A percentile compares a stretch with the other conserved stretches of the same genome.
These are phyloP conservation scores for Drosophila peninsularis DNA, from an alignment of 2,888 invertebrate species.

Conservation along the genomic window DNA sequence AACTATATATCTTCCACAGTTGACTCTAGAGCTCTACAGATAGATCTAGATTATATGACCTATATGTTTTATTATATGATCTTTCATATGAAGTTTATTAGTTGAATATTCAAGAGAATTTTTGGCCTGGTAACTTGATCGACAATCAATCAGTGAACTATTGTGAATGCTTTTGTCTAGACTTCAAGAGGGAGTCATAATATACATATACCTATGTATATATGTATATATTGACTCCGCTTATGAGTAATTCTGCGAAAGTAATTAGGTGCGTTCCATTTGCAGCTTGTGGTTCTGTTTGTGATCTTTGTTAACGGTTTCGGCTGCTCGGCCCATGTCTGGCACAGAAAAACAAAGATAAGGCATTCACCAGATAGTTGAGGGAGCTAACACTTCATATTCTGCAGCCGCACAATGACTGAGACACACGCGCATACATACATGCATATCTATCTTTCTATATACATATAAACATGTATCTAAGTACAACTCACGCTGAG, in stretches of 20 bases:
- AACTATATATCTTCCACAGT: too few relatives aligned
- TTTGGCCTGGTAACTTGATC: too few relatives aligned
- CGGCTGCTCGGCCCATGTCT: not conserved
- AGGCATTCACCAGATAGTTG: conserved; percentile 57
- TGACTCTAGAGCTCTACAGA: too few relatives aligned
- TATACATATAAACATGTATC: not conserved
- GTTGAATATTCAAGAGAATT: not conserved
- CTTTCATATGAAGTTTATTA: not conserved
- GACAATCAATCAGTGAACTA: not conserved
- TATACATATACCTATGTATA: not conserved
- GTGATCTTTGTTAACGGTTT: conserved; percentile 35
- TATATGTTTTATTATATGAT: too few relatives aligned
- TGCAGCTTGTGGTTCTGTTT: conserved; percentile 30
- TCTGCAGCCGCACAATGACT: conserved; percentile 46
- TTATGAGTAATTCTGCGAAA: conserved; percentile 4
- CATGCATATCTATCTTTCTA: not conserved
- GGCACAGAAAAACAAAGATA: conserved; percentile 59
- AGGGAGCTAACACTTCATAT: conserved; percentile 34
- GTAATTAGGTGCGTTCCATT: conserved; percentile 19
- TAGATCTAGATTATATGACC: too few relatives aligned
- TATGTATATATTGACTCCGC: not conserved
- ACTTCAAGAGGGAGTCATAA: not conserved
- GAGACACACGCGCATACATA: conserved; percentile 14
- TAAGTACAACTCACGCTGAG: conserved; percentile 10
- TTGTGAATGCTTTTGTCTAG: not conserved